Evolutionary conservation across 2,113 vertebrate genomes (phyloP), one percentile per base, ranked within the genome.

Genomic region (Pollachius pollachius): DNA sequence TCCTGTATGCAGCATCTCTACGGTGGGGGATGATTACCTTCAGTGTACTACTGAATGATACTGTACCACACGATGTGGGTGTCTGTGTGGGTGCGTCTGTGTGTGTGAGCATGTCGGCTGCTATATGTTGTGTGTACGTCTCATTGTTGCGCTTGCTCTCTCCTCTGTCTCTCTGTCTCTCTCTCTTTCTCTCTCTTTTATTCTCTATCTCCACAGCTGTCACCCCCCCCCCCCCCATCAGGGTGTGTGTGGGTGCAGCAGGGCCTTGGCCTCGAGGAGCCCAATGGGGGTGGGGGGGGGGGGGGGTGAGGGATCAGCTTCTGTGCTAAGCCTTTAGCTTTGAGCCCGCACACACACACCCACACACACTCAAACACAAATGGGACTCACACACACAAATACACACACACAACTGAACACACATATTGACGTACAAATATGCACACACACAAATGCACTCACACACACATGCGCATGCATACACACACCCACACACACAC

Each of bases 281-380:
- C 82, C 72, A 81, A 89, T 87, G 81, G 89, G 86, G 80, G n/a
- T n/a, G 82, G 83, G 76, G 80, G 27, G 81, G 85, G 77, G 82
- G 72, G 81, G 88, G 88, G 80, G 88, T 87, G 81, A 81, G 90
- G 89, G 89, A 90, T 83, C 79, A 85, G 87, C 89, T 84, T 88
- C 89, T 88, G 87, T 70, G 87, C 82, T 92, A 93, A 91, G 91
- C 90, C 85, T 84, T 89, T 87, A 79, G 85, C 90, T 91, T 85
- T 41, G 37, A 7, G 37, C 37, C 6, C 37, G 11, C 37, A 11
- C 37, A 11, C 37, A 41, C 37, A 27, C n/a, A n/a, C n/a, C n/a
- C n/a, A n/a, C n/a, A n/a, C n/a, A n/a, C n/a, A n/a, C n/a, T n/a
- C n/a, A n/a, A n/a, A n/a, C n/a, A n/a, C n/a, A n/a, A n/a, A n/a